Evolutionary conservation across 2,113 vertebrate species (phyloP).

Genomic region (Coryphaenoides rupestris): DNA sequence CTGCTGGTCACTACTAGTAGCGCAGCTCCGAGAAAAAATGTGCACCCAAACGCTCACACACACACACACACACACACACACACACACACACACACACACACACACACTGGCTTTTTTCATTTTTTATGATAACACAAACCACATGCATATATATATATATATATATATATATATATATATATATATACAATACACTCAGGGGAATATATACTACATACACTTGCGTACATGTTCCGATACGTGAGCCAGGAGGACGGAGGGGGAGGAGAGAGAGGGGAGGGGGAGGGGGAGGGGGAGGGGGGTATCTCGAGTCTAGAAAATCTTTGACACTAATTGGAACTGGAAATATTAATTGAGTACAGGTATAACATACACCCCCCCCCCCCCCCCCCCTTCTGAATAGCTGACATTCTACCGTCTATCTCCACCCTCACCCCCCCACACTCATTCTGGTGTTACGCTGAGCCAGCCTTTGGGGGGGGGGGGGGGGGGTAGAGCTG

Average conservation of each 20-base stretch:
- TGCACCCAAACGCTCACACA: not conserved
- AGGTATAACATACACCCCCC: constrained; percentile 41
- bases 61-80: constrained; percentile 9
- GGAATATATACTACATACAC: not conserved
- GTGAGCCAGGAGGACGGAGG: constrained; percentile 8
- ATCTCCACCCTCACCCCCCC: constrained; percentile 43
- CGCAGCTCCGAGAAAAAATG: constrained; percentile 2
- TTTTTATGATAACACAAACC: no score
- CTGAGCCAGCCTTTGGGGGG: constrained; percentile 15
- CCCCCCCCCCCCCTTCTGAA: no score
- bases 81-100: no score
- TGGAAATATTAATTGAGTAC: constrained; percentile 55
- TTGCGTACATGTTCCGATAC: constrained; percentile 21
- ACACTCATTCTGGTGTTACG: constrained; percentile 27
- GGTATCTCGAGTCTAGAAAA: constrained; percentile 30
- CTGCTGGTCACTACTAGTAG: constrained; percentile 10
- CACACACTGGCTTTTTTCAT: no score
- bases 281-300: not conserved
- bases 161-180: constrained; percentile 5
- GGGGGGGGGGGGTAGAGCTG: no score
- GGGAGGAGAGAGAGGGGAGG: not conserved
- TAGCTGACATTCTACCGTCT: constrained; percentile 55
- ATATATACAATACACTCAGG: constrained; percentile 6
- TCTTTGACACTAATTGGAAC: constrained; percentile 53
- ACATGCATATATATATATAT: no score